Evolutionary conservation across 2,888 invertebrate species (phyloP), one percentile per base, ranked within the genome.

Genomic region (Eristalis arbustorum): DNA sequence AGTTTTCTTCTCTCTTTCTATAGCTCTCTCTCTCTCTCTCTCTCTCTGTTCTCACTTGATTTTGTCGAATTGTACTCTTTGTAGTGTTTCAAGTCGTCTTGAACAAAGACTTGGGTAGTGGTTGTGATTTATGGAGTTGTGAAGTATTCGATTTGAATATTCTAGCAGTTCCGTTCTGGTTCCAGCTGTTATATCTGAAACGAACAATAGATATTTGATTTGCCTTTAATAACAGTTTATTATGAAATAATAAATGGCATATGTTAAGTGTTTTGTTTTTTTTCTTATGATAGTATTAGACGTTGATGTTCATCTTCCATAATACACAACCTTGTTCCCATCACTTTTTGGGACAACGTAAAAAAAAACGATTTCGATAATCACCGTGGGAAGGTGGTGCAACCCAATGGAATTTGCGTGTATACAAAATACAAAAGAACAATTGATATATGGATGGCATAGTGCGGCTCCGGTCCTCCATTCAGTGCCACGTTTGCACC

Each of bases 171-270:
- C 79, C 79, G 57, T 80, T 80, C 72, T 69, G 75, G 78, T 84
- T 88, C 84, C 84, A 88, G 84, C 10, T 73, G 72, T 61, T 40
- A 76, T 76, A 88, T 88, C 88, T 88, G 80, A 84, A 88, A 88
- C 88, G 68, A 88, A 84, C 72, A 88, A 84, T 78, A 88, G 78
- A 88, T 69, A 85, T 5, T 82, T 76, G 80, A 28, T 34, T 40
- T 74, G 18, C 62, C 31, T 82, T 87, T 75, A 74, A 22, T 63
- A 68, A 57, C 34, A 18, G 23, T 56, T 71, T 28, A 11, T 59
- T 40, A 25, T 68, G 59, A 57, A 68, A 81, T 6, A 77, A 25
- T 28, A 34, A 78, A 69, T 57, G 37, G 18, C 37, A 34, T 61
- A 25, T 42, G n/a, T 49, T 59, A 25, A 25, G 18, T 49, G n/a